phyloP scores from a whole-genome alignment of 2,888 invertebrate species.

The Chalcis sispes region DNA sequence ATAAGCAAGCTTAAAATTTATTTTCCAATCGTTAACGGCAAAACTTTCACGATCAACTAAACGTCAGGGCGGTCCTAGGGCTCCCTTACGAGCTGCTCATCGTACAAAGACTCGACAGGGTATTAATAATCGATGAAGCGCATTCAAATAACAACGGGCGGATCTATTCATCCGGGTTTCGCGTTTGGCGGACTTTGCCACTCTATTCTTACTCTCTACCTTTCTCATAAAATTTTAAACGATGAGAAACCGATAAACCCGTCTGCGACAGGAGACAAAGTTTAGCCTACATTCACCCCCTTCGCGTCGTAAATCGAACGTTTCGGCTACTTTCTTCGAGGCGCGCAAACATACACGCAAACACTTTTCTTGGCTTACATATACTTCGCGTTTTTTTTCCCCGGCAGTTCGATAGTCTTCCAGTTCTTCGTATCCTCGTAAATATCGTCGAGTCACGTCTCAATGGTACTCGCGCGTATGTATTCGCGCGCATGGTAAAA shows the following conservation, averaged over 20 bases:
- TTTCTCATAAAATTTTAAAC: constrained; percentile 61
- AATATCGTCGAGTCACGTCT: too few species aligned
- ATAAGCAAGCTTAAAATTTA: background rate
- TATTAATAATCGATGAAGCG: constrained; percentile 60
- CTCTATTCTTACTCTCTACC: too few species aligned
- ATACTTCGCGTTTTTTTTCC: background rate
- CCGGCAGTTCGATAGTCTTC: too few species aligned
- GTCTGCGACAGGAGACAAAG: constrained; percentile 63
- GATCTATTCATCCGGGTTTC: constrained; percentile 1
- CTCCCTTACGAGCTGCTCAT: background rate
- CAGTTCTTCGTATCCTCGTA: background rate
- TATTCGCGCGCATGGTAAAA: too few species aligned
- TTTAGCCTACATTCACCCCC: constrained; percentile 62
- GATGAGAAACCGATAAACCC: constrained; percentile 62
- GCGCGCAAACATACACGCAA: background rate
- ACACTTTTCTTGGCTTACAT: background rate
- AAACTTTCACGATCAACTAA: background rate
- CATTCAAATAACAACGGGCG: constrained; percentile 59
- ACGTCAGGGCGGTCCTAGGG: background rate
- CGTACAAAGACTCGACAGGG: background rate
- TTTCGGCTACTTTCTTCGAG: constrained; percentile 4
- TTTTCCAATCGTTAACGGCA: background rate
- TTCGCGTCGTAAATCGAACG: constrained; percentile 58
- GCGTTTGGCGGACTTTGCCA: background rate
- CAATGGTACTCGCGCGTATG: too few species aligned